Evolutionary conservation across 2,113 vertebrate genomes (phyloP).

Genomic region (Manacus vitellinus): DNA sequence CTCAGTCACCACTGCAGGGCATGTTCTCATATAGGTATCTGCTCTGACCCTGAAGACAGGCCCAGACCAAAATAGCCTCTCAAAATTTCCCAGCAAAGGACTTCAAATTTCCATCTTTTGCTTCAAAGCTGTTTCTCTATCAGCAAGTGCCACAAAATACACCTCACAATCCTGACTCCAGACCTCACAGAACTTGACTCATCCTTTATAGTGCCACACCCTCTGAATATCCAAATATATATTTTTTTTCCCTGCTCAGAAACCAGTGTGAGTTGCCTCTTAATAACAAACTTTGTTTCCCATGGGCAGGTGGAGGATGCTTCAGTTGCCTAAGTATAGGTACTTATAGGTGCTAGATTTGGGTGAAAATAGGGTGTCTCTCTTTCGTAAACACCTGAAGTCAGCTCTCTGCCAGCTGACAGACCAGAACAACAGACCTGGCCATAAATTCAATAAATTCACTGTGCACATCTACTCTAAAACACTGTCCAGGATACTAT

Average conservation of each 20-base stretch:
- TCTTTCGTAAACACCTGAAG: background rate
- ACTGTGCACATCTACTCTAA: background rate
- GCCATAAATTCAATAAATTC: background rate
- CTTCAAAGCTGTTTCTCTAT: background rate
- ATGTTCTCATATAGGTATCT: background rate
- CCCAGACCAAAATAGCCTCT: background rate
- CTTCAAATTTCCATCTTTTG: background rate
- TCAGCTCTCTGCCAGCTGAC: background rate
- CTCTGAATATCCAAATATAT: background rate
- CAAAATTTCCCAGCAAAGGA: background rate
- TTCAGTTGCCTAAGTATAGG: background rate
- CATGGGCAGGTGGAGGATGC: fast-evolving
- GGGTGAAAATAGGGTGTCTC: background rate
- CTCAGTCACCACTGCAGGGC: background rate
- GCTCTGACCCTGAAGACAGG: background rate
- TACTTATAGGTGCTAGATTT: background rate
- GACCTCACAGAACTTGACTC: background rate
- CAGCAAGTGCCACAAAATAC: background rate
- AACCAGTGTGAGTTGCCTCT: background rate
- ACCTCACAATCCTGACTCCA: fast-evolving
- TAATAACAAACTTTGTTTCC: background rate
- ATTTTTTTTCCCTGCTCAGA: background rate
- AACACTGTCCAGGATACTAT: background rate
- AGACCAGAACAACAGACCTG: background rate
- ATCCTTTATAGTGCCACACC: background rate